Conservation (phyloP, 1,140 invertebrate species). For the Amphibalanus amphitrite region DNA sequence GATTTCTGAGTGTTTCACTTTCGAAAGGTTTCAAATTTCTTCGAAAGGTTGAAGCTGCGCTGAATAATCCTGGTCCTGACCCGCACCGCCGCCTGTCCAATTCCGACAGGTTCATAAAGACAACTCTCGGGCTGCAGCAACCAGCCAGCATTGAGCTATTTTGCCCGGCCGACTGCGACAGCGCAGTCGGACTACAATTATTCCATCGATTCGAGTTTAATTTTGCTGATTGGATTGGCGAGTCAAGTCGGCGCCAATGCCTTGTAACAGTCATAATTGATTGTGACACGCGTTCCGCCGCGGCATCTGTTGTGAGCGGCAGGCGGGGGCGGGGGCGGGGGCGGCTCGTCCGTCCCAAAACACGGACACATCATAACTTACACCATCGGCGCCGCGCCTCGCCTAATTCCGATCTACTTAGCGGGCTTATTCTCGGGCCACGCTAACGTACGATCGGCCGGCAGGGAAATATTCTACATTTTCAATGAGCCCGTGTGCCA, state of each 20-base stretch:
- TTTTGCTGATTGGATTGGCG: neutral
- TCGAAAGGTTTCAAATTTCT: too few species aligned
- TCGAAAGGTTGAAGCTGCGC: too few species aligned
- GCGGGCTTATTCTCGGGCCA: neutral
- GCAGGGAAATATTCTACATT: neutral
- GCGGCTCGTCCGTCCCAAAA: neutral
- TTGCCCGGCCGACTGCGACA: neutral
- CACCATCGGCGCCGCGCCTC: neutral
- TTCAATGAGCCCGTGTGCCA: neutral
- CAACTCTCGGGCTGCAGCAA: too few species aligned
- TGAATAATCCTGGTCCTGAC: too few species aligned
- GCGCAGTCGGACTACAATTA: neutral
- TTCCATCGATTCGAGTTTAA: neutral
- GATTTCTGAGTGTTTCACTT: too few species aligned
- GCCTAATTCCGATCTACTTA: neutral
- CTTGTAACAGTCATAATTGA: neutral
- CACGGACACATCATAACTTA: neutral
- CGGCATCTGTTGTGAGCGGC: neutral
- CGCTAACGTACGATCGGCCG: neutral
- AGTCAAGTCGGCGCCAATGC: neutral
- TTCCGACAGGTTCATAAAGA: too few species aligned
- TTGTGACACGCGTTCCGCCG: neutral
- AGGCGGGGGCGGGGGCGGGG: too few species aligned
- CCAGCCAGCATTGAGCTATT: neutral
- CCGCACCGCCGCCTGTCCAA: too few species aligned